These are phyloP conservation scores for Pelecanus crispus DNA, from an alignment of 2,113 vertebrate species.

Conservation along the genomic window DNA sequence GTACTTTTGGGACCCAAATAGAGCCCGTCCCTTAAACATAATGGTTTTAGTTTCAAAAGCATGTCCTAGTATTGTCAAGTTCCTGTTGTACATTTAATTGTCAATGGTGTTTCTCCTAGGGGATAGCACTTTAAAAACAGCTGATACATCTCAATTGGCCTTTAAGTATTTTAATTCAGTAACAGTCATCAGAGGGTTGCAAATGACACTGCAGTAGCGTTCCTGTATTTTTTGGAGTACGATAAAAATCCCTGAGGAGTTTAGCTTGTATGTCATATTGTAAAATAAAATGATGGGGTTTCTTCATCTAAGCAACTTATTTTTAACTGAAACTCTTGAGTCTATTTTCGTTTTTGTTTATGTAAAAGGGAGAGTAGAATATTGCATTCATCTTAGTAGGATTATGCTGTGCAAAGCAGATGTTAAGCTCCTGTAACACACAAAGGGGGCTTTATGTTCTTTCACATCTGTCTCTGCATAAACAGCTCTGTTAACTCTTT, in stretches of 20 bases:
- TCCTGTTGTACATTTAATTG: neutral
- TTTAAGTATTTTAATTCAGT: neutral
- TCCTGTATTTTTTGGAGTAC: neutral
- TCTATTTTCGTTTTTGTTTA: constrained; percentile 38
- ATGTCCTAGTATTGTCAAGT: neutral
- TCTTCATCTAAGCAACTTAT: neutral
- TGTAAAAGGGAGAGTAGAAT: constrained; percentile 37
- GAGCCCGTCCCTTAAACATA: neutral
- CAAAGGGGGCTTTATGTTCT: constrained; percentile 61
- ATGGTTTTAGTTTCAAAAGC: neutral
- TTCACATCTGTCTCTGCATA: constrained; percentile 68
- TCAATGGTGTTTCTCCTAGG: neutral
- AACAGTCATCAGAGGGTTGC: neutral
- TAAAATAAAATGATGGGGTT: neutral
- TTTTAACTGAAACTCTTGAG: constrained; percentile 27
- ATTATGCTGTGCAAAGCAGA: constrained; percentile 66
- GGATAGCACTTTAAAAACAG: neutral
- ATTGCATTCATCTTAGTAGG: constrained; percentile 30
- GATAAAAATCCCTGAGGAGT: neutral
- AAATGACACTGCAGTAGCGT: neutral
- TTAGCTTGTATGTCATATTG: neutral
- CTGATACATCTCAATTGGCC: neutral
- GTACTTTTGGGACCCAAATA: neutral
- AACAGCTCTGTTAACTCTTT: constrained; percentile 65
- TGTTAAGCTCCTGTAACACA: constrained; percentile 59